These are phyloP conservation scores for Epinephelus cyanopodus DNA, from an alignment of 2,113 vertebrate genomes.

Conservation along the genomic window DNA sequence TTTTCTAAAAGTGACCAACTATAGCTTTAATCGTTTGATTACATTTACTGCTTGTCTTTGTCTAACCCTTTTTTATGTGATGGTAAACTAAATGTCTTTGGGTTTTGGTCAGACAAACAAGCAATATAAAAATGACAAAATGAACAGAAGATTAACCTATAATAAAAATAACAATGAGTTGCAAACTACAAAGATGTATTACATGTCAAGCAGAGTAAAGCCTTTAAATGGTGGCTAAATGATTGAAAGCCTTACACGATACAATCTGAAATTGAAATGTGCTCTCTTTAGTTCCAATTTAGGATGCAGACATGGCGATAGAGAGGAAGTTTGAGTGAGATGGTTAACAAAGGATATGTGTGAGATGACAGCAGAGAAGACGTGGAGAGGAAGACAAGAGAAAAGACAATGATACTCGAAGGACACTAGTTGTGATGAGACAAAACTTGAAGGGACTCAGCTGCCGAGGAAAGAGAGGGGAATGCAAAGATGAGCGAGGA, in stretches of 20 bases:
- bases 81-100: neutral
- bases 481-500: neutral
- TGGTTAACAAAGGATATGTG: neutral
- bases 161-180: neutral
- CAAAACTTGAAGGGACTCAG: neutral
- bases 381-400: neutral
- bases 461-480: neutral
- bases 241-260: neutral
- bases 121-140: neutral
- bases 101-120: neutral
- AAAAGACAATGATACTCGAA: neutral
- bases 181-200: neutral
- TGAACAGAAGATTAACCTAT: neutral
- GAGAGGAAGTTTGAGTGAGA: neutral
- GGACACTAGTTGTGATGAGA: neutral
- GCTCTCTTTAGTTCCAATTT: neutral
- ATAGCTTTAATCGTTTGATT: neutral
- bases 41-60: neutral
- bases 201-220: neutral
- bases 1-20: too few relatives aligned
- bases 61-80: too few relatives aligned
- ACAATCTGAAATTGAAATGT: neutral
- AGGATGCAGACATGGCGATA: too few relatives aligned
- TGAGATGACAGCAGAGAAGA: neutral
- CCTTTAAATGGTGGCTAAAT: neutral